Base-by-base conservation (phyloP, 1,140 invertebrate genomes). In the Saccostrea glomerata region DNA sequence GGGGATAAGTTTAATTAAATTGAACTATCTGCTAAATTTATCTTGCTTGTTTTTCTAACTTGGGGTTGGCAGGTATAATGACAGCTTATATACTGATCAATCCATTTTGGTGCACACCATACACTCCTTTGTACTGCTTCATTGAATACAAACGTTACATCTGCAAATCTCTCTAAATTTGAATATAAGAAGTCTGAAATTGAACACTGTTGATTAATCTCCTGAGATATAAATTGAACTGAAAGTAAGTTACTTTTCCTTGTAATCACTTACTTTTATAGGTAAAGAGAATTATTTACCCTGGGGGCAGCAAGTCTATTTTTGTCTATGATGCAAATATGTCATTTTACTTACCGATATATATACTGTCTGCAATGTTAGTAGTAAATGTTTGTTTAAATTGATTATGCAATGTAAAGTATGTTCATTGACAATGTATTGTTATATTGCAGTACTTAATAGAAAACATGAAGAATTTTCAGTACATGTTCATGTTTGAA, bases 1-100 rank as follows among this genome's bases (percentile, higher is more conserved):
- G 30, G 70, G 70, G 70, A 77, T 77, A 77, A 40, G 70, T 77
- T 77, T 77, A 77, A 77, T 77, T 77, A 77, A 36, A 77, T 30
- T 36, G 30, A 77, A 77, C 70, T 77, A 77, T 77, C 70, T 77
- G 30, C 25, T 77, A 77, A 77, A 30, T 77, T 77, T 77, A 77
- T 77, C 70, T 77, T 77, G 25, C 23, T 36, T 77, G 23, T 77
- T 77, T 77, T 25, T 77, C 25, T 77, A 30, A 77, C 70, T 77
- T 30, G 30, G 15, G 70, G 70, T 25, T 77, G 70, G 25, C 70
- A 77, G 30, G 70, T 30, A n/a, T n/a, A 77, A 36, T 77, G 70
- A 25, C 70, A 77, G 70, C 25, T 77, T 36, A 36, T 36, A 30
- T 36, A 6, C 47, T 6, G 25, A 13, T 30, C 70, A 77, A 30